These are phyloP conservation scores for Eulacestoma nigropectus DNA, from an alignment of 2,113 vertebrate species.

Conservation along the genomic window DNA sequence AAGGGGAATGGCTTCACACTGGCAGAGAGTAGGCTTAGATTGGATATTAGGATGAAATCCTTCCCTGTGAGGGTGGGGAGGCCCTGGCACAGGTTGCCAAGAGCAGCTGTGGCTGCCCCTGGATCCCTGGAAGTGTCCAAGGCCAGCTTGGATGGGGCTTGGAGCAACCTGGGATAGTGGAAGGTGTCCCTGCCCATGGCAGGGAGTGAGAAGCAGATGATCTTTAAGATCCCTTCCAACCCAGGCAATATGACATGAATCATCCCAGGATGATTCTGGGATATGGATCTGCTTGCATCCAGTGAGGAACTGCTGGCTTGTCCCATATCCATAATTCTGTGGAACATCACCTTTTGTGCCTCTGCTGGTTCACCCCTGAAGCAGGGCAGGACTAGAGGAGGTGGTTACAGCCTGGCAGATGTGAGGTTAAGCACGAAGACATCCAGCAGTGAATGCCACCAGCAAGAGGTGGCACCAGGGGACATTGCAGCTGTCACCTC, in stretches of 20 bases:
- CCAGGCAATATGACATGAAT: neutral
- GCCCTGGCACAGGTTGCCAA: neutral
- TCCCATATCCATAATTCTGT: neutral
- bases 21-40: no score
- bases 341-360: neutral
- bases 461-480: neutral
- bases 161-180: accelerated
- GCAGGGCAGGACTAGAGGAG: neutral
- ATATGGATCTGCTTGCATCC: neutral
- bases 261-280: neutral
- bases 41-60: neutral
- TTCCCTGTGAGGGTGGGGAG: accelerated
- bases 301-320: neutral
- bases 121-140: neutral
- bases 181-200: neutral
- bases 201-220: neutral
- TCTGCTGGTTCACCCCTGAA: neutral
- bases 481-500: neutral
- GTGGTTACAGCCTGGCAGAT: neutral
- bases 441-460: neutral
- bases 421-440: accelerated
- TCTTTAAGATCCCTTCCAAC: neutral
- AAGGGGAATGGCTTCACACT: neutral
- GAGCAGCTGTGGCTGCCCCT: neutral
- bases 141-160: accelerated